These are phyloP conservation scores for Lissocephala sabroskyi DNA, from an alignment of 2,888 invertebrate genomes.

Conservation along the genomic window DNA sequence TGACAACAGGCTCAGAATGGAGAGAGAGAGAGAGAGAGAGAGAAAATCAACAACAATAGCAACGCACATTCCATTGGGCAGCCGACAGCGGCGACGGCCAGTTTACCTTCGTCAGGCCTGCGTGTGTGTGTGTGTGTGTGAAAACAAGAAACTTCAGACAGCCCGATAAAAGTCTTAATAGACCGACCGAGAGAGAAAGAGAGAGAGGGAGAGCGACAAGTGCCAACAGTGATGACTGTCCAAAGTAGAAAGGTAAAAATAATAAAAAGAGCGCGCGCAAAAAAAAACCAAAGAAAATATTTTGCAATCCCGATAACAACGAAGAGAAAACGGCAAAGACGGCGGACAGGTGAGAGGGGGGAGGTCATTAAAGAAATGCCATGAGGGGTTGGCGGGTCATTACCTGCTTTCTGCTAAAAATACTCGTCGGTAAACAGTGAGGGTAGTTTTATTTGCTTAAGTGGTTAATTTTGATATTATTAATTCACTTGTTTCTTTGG, in stretches of 20 bases:
- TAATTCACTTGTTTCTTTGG: conserved; percentile 24
- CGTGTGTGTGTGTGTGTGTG: conserved; percentile 3
- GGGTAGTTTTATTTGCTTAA: conserved; percentile 23
- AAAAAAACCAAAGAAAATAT: conserved; percentile 36
- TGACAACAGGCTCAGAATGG: conserved; percentile 47
- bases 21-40: conserved; percentile 37
- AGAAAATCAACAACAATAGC: conserved; percentile 25
- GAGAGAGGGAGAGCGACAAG: conserved; percentile 33
- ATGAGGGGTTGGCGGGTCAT: conserved; percentile 34
- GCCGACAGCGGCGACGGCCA: not conserved
- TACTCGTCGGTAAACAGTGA: not conserved
- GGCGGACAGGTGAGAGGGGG: too few relatives aligned
- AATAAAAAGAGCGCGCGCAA: conserved; percentile 31
- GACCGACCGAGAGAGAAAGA: conserved; percentile 30
- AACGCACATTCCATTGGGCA: conserved; percentile 10
- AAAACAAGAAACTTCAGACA: conserved; percentile 53
- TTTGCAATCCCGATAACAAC: conserved; percentile 19
- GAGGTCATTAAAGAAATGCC: conserved; percentile 27
- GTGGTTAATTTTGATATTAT: conserved; percentile 20
- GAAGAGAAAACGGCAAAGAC: conserved; percentile 48
- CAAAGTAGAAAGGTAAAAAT: conserved; percentile 42
- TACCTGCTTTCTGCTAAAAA: conserved; percentile 32
- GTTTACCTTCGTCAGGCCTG: not conserved
- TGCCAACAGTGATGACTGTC: conserved; percentile 35
- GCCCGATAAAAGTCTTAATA: conserved; percentile 46